Evolutionary conservation across 2,797 vertebrate genomes (phyloP).

Genomic region (Antrozous pallidus): DNA sequence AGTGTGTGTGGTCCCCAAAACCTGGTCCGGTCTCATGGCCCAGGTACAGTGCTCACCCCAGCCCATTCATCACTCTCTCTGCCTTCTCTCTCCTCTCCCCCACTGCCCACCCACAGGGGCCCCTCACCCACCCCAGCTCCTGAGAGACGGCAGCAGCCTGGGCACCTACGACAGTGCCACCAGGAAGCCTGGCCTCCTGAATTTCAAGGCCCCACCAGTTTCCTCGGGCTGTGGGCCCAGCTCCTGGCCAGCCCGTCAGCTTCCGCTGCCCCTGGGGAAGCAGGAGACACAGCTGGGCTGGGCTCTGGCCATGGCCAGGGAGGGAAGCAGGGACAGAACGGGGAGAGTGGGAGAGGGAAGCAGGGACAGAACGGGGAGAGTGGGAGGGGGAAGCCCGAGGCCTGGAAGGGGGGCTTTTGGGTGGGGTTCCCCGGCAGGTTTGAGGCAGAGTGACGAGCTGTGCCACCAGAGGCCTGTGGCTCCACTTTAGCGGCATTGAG

Average conservation of each 20-base stretch:
- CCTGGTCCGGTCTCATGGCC: background rate
- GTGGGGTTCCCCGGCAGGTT: conserved; percentile 57
- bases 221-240: background rate
- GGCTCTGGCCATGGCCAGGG: background rate
- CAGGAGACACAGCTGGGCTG: background rate
- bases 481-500: background rate
- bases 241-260: too few relatives aligned
- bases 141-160: background rate
- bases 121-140: background rate
- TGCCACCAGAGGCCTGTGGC: background rate
- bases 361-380: background rate
- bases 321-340: background rate
- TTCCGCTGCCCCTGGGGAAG: background rate
- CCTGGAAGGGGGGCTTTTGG: conserved; percentile 52
- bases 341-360: conserved; percentile 60
- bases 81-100: background rate
- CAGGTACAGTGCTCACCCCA: background rate
- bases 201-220: background rate
- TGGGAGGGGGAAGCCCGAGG: conserved; percentile 59
- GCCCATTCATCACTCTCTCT: background rate
- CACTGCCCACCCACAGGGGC: background rate
- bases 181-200: background rate
- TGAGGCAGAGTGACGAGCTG: background rate
- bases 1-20: background rate
- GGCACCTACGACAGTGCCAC: background rate